Conservation (phyloP, 2,797 vertebrate species). For the Cichlasoma orientale region DNA sequence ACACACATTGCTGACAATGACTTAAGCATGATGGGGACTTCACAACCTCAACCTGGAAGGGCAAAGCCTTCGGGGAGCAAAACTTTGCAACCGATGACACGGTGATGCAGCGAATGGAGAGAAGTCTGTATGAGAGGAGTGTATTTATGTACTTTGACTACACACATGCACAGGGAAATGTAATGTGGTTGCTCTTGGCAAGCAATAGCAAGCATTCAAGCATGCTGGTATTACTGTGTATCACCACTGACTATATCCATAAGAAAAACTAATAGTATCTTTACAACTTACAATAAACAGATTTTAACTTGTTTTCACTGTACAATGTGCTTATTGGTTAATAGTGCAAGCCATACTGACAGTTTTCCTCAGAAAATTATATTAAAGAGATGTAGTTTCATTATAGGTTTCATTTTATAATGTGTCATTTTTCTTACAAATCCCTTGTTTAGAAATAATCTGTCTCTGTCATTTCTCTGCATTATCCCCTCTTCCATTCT, state of each 20-base stretch:
- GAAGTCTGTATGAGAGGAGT: not conserved
- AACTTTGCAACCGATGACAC: conserved; percentile 46
- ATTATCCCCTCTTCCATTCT: not conserved
- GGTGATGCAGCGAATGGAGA: conserved; percentile 20
- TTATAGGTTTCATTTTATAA: too few species aligned
- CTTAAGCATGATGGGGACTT: conserved; percentile 53
- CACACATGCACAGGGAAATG: not conserved
- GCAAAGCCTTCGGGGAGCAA: conserved; percentile 46
- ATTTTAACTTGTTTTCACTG: not conserved
- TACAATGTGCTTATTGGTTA: not conserved
- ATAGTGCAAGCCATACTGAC: not conserved
- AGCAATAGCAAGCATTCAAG: not conserved
- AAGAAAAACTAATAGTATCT: not conserved
- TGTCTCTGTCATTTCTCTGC: not conserved
- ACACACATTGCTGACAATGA: conserved; percentile 38
- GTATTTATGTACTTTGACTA: not conserved
- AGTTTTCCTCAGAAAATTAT: not conserved
- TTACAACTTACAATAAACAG: not conserved
- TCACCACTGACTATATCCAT: not conserved
- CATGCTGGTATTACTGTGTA: not conserved
- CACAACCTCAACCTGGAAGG: conserved; percentile 45
- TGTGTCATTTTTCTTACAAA: not conserved
- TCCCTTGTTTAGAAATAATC: not conserved
- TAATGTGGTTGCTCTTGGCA: conserved; percentile 1
- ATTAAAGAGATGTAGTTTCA: not conserved